phyloP scores from a whole-genome alignment of 2,113 vertebrate genomes.

The Verasper variegatus region DNA sequence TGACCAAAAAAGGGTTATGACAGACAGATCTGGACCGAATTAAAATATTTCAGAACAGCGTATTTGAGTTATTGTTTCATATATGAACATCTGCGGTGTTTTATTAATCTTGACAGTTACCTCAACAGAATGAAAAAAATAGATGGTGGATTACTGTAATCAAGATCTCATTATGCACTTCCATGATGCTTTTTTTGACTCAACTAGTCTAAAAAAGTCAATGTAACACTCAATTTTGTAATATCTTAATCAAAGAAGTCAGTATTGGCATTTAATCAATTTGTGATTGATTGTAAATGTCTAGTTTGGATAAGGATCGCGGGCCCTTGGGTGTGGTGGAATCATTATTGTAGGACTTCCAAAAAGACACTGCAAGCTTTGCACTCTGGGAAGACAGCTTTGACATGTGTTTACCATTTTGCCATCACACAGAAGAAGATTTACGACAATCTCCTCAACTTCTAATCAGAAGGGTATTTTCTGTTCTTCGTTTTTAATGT shows the following conservation, averaged over 20 bases:
- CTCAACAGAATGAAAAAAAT: conserved; percentile 1
- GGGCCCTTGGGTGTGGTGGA: conserved; percentile 45
- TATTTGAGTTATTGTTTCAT: conserved; percentile 41
- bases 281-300: conserved; percentile 45
- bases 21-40: conserved; percentile 36
- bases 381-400: conserved; percentile 52
- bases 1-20: conserved; percentile 6
- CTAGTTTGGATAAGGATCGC: conserved; percentile 30
- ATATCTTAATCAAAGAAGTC: conserved; percentile 20
- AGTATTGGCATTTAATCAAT: conserved; percentile 33
- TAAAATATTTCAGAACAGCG: conserved; percentile 16
- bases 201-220: neutral
- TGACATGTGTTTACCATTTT: conserved; percentile 78
- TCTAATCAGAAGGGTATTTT: conserved; percentile 72
- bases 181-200: conserved; percentile 5
- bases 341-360: conserved; percentile 49
- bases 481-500: conserved; percentile 60
- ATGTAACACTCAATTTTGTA: neutral
- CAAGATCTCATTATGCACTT: conserved; percentile 1
- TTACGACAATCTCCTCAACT: conserved; percentile 65
- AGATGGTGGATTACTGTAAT: conserved; percentile 7
- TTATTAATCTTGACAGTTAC: conserved; percentile 12
- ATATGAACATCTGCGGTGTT: conserved; percentile 35
- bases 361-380: conserved; percentile 45
- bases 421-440: conserved; percentile 62